Conservation (phyloP, 2,888 invertebrate genomes). For the Amiota mariae region DNA sequence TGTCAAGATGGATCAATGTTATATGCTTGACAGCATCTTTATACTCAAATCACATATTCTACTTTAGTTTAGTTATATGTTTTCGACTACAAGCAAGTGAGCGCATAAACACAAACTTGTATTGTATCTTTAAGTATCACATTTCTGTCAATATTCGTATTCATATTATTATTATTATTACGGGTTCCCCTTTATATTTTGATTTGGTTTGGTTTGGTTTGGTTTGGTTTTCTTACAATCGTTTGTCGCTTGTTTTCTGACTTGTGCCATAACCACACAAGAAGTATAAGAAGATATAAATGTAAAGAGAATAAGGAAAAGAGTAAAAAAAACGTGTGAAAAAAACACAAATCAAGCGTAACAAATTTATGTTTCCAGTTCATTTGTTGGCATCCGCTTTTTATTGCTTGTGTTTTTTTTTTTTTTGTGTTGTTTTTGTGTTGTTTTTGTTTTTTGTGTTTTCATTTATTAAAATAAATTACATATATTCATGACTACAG, state of each 20-base stretch:
- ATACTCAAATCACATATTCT: background rate
- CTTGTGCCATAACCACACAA: background rate
- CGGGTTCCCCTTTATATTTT: background rate
- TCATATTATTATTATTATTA: slow-evolving; percentile 27
- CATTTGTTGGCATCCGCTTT: slow-evolving; percentile 40
- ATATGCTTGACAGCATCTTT: slow-evolving; percentile 3
- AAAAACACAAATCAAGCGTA: slow-evolving; percentile 52
- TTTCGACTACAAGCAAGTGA: too few relatives aligned
- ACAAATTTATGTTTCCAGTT: slow-evolving; percentile 50
- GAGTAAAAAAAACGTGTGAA: slow-evolving; percentile 38
- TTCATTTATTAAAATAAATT: background rate
- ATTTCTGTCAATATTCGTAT: slow-evolving; percentile 56
- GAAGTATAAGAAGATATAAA: too few relatives aligned
- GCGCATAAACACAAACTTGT: slow-evolving; percentile 42
- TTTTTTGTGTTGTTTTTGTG: background rate
- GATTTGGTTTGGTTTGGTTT: too few relatives aligned
- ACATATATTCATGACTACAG: background rate
- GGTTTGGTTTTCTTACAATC: background rate
- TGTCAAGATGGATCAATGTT: slow-evolving; percentile 62
- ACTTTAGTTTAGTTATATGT: too few relatives aligned
- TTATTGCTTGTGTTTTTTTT: slow-evolving; percentile 19
- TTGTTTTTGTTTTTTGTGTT: background rate
- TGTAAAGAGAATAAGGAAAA: too few relatives aligned
- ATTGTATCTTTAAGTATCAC: slow-evolving; percentile 56
- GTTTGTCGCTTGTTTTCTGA: slow-evolving; percentile 26